These are phyloP conservation scores for Ursus arctos DNA, from an alignment of 2,113 vertebrate species.

Conservation along the genomic window DNA sequence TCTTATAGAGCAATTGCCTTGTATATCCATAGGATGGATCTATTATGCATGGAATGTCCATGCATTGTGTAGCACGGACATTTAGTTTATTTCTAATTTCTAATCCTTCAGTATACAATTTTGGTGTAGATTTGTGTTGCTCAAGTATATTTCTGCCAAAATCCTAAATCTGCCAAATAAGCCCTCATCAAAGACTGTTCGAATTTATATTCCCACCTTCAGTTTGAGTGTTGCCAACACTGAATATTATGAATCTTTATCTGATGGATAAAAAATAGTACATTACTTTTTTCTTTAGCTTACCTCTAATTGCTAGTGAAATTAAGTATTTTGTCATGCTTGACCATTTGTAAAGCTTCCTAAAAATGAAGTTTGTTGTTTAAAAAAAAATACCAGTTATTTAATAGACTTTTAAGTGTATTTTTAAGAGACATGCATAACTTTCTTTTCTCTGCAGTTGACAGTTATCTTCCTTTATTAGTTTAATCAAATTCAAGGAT, in stretches of 20 bases:
- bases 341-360: background rate
- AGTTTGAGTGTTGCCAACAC: background rate
- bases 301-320: conserved; percentile 12
- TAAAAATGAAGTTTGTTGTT: conserved; percentile 34
- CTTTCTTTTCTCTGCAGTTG: background rate
- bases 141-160: background rate
- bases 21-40: background rate
- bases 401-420: conserved; percentile 31
- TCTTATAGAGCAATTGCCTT: background rate
- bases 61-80: background rate
- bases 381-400: background rate
- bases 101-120: background rate
- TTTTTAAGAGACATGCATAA: conserved; percentile 18
- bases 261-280: background rate
- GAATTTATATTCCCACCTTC: background rate
- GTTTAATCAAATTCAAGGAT: conserved; percentile 46
- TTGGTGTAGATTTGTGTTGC: conserved; percentile 22
- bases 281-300: conserved; percentile 3
- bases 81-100: conserved; percentile 30
- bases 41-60: background rate
- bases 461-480: conserved; percentile 30
- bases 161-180: background rate
- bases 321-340: conserved; percentile 40
- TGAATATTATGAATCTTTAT: conserved; percentile 33
- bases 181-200: background rate